phyloP scores from a whole-genome alignment of 2,888 invertebrate species.

The Archips crataeganus region DNA sequence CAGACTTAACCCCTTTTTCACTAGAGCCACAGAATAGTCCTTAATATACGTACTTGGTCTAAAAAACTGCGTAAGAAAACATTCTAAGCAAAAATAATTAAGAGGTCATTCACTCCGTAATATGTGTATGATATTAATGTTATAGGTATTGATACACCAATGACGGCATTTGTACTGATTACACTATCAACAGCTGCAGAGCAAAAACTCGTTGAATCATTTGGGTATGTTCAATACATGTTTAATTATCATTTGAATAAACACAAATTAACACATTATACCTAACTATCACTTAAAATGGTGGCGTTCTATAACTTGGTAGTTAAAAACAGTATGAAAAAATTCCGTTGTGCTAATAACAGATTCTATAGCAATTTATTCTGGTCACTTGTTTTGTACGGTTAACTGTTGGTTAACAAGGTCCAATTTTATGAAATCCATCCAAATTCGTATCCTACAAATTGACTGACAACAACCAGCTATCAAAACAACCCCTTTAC shows the following conservation, averaged over 20 bases:
- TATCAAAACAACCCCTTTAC: neutral
- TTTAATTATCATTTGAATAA: neutral
- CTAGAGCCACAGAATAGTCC: too few relatives aligned
- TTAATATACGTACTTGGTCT: neutral
- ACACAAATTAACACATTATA: too few relatives aligned
- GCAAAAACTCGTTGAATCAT: neutral
- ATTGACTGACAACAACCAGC: neutral
- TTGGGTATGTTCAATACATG: neutral
- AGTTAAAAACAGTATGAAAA: too few relatives aligned
- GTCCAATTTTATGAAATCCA: too few relatives aligned
- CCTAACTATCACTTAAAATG: too few relatives aligned
- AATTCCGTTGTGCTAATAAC: too few relatives aligned
- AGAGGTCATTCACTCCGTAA: neutral
- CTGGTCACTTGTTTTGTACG: too few relatives aligned
- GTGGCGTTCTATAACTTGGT: too few relatives aligned
- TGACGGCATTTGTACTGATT: neutral
- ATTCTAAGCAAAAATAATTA: neutral
- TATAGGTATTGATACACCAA: neutral
- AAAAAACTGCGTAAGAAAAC: neutral
- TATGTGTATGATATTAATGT: neutral
- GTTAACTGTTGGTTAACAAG: too few relatives aligned
- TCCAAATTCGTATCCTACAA: too few relatives aligned
- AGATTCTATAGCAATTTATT: too few relatives aligned
- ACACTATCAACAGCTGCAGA: constrained; percentile 6
- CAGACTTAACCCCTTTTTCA: too few relatives aligned